Evolutionary conservation across 2,113 vertebrate genomes (phyloP), one percentile per base, ranked within the genome.

Genomic region (Girardinichthys multiradiatus): DNA sequence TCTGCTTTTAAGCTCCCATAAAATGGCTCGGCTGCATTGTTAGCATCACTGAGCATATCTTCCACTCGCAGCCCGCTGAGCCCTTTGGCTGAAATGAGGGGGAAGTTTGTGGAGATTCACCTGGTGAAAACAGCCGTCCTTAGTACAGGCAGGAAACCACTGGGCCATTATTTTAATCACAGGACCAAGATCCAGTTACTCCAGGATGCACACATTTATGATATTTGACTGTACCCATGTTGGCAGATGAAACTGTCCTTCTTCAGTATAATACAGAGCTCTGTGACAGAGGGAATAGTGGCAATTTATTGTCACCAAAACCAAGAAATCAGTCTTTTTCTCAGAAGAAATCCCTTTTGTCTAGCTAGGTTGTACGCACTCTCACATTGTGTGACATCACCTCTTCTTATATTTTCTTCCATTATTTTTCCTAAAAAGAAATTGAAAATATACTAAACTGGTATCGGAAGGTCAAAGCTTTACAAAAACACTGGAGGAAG

Each of bases 11-110:
- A 83, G 78, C 85, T 84, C 86, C 29, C 67, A 64, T 80, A 48
- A 89, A 91, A 89, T 85, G 82, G 74, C 84, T 68, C 57, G 58
- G 78, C 76, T 51, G 82, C 89, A 88, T 92, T 92, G 89, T 92
- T 91, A 89, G 88, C 61, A 72, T 86, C 26, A 33, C 77, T 64
- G 86, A 90, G 87, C 86, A 64, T 64, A 48, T 80, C 83, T 72
- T 68, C 80, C 73, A 79, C 86, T 77, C 21, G 82, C 80, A 26
- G 61, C 88, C 85, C 31, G 91, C 88, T 89, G 91, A 39, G 87
- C 65, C 68, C 83, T 82, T 83, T 59, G 81, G 76, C 75, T 29
- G 13, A 45, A 79, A 83, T 74, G 70, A 74, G 78, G 30, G 62
- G 9, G 57, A 66, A 71, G 77, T 79, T 78, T 88, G 80, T 37